Evolutionary conservation across 2,113 vertebrate species (phyloP).

Genomic region (Willisornis vidua): DNA sequence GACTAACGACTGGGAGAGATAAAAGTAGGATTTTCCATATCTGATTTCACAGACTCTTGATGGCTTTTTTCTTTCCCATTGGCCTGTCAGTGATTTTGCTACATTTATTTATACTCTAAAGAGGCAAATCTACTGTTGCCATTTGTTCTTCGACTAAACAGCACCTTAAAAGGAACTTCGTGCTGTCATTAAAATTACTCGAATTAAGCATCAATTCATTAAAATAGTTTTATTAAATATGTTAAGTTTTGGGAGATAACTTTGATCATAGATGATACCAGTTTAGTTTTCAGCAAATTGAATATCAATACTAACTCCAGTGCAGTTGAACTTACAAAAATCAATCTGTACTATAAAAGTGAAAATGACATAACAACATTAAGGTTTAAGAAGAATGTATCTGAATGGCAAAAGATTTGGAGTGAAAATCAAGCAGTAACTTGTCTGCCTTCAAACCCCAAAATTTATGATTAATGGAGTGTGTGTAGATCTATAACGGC

Average conservation of each 20-base stretch:
- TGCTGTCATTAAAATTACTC: background rate
- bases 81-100: background rate
- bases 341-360: background rate
- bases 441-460: background rate
- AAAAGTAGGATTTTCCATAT: slow-evolving; percentile 10
- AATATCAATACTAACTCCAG: background rate
- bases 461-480: background rate
- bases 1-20: background rate
- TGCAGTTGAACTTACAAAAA: background rate
- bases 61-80: background rate
- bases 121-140: background rate
- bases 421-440: background rate
- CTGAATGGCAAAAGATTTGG: background rate
- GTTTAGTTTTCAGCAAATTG: background rate
- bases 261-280: background rate
- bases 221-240: background rate
- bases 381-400: background rate
- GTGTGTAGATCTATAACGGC: background rate
- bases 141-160: background rate
- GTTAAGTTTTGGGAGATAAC: background rate
- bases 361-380: background rate
- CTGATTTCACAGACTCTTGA: background rate
- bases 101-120: background rate
- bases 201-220: background rate
- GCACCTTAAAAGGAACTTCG: background rate